Conservation (phyloP, 2,888 invertebrate genomes). For the Apocheima hispidaria region DNA sequence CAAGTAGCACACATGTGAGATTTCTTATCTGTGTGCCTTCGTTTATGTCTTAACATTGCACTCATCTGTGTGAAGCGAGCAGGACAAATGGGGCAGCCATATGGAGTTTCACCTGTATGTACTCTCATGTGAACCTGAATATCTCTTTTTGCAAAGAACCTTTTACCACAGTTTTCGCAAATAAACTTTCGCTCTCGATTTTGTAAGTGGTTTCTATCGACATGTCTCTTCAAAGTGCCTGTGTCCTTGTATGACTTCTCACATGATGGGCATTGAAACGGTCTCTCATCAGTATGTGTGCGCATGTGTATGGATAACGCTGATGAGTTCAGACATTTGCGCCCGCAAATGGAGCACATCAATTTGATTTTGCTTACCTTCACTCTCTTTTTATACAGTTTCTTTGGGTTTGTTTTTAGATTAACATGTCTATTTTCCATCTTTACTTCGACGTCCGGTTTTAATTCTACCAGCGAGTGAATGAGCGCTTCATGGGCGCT, state of each 20-base stretch:
- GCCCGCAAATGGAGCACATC: constrained; percentile 62
- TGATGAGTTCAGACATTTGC: constrained; percentile 60
- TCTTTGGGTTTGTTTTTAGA: constrained; percentile 34
- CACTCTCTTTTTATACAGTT: constrained; percentile 46
- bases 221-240: constrained; percentile 66
- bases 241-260: constrained; percentile 68
- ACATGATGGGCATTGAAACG: constrained; percentile 64
- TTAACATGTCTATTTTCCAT: neutral
- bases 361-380: constrained; percentile 43
- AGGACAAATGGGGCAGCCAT: constrained; percentile 65
- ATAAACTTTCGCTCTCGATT: constrained; percentile 64
- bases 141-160: constrained; percentile 67
- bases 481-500: constrained; percentile 38
- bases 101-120: constrained; percentile 78
- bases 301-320: constrained; percentile 64
- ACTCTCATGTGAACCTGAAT: constrained; percentile 69
- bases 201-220: constrained; percentile 60
- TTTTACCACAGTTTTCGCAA: constrained; percentile 76
- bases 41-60: constrained; percentile 65
- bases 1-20: constrained; percentile 65
- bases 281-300: constrained; percentile 66
- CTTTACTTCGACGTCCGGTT: constrained; percentile 12
- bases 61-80: constrained; percentile 67
- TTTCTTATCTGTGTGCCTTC: constrained; percentile 65
- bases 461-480: constrained; percentile 7